Conservation (phyloP, 2,888 invertebrate genomes). For the Protodeltote pygarga region DNA sequence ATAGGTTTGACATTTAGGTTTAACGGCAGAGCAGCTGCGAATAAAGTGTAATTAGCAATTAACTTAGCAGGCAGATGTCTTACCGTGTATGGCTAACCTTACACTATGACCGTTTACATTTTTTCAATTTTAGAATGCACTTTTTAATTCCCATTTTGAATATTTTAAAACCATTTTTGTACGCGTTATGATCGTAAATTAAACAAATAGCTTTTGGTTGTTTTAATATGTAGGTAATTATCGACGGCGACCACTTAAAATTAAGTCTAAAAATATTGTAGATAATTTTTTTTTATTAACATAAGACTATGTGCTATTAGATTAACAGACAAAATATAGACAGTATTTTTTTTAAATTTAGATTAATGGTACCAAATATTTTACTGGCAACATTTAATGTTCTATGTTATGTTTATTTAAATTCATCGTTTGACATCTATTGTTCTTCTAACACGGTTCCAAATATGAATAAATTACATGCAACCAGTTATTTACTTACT, state of each 20-base stretch:
- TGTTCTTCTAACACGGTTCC: neutral
- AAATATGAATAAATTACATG: neutral
- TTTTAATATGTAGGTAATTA: neutral
- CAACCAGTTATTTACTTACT: neutral
- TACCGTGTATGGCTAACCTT: constrained; percentile 60
- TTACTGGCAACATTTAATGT: neutral
- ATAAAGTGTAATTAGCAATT: constrained; percentile 69
- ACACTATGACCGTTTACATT: constrained; percentile 58
- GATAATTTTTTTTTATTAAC: too few relatives aligned
- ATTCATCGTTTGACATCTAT: constrained; percentile 1
- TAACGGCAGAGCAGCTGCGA: constrained; percentile 76
- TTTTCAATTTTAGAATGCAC: constrained; percentile 49
- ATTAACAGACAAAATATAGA: too few relatives aligned
- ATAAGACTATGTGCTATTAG: too few relatives aligned
- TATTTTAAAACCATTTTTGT: constrained; percentile 5
- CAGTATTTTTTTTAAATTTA: too few relatives aligned
- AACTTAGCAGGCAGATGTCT: constrained; percentile 73
- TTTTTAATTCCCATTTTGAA: constrained; percentile 2
- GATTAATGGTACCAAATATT: too few relatives aligned
- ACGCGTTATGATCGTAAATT: neutral
- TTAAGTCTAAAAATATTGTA: too few relatives aligned
- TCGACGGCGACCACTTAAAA: neutral
- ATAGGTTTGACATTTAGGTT: constrained; percentile 79
- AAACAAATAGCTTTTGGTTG: neutral
- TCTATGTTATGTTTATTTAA: neutral